These are phyloP conservation scores for Pomacea canaliculata DNA, from an alignment of 2,888 invertebrate genomes.

Conservation along the genomic window DNA sequence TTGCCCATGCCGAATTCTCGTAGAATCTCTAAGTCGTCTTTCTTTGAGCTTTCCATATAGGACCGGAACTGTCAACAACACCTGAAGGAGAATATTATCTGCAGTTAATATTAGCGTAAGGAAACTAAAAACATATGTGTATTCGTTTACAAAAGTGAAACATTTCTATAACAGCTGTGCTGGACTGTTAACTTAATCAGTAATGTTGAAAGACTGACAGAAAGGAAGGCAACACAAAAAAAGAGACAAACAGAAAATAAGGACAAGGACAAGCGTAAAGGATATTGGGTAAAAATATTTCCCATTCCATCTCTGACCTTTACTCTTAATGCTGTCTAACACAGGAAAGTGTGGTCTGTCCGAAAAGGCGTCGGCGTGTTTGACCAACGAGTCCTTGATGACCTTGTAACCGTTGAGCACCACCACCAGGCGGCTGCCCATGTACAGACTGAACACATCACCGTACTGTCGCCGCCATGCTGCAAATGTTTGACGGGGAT, in stretches of 20 bases:
- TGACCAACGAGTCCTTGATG: slow-evolving; percentile 31
- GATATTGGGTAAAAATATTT: no score
- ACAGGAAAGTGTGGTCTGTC: slow-evolving; percentile 21
- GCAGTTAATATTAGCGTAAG: no score
- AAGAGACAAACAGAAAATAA: no score
- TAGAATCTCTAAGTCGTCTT: slow-evolving; percentile 4
- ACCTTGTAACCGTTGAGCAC: slow-evolving; percentile 30
- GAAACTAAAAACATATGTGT: no score
- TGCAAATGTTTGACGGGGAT: slow-evolving; percentile 2
- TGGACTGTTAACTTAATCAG: no score
- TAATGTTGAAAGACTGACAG: no score
- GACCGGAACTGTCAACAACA: slow-evolving; percentile 3
- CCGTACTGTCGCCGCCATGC: slow-evolving; percentile 20
- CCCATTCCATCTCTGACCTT: background rate
- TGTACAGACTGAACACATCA: slow-evolving; percentile 30
- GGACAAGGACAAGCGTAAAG: slow-evolving; percentile 25
- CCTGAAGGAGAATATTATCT: background rate
- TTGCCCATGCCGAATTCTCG: slow-evolving; percentile 24
- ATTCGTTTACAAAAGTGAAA: no score
- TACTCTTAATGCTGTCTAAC: background rate
- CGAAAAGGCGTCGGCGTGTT: slow-evolving; percentile 29
- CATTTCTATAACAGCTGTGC: no score
- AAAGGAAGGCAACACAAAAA: no score
- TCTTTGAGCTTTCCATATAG: slow-evolving; percentile 13
- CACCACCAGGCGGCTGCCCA: slow-evolving; percentile 23